These are phyloP conservation scores for Ictidomys tridecemlineatus DNA, from an alignment of 2,113 vertebrate species.

Conservation along the genomic window DNA sequence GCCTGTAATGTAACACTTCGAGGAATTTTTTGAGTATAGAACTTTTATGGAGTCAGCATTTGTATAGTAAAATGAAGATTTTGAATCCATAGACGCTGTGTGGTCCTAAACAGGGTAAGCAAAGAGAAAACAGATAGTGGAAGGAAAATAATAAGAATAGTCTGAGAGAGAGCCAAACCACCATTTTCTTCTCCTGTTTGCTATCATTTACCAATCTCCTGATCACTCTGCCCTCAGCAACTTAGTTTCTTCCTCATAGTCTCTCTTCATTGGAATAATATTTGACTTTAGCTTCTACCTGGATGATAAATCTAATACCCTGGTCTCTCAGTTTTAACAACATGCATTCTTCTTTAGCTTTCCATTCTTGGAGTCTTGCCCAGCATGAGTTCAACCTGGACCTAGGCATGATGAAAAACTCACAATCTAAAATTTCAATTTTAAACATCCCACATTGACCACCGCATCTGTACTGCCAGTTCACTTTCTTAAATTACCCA, in stretches of 20 bases:
- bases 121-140: not conserved
- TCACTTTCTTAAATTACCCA: not conserved
- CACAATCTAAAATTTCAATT: not conserved
- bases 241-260: not conserved
- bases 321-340: not conserved
- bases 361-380: not conserved
- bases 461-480: not conserved
- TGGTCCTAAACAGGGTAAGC: not conserved
- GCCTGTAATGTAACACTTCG: not conserved
- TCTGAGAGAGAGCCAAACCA: not conserved
- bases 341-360: not conserved
- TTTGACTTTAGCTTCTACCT: not conserved
- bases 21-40: constrained; percentile 17
- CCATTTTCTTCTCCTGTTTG: not conserved
- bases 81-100: not conserved
- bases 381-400: not conserved
- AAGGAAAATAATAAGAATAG: not conserved
- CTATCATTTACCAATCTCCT: constrained; percentile 4
- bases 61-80: constrained; percentile 29
- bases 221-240: constrained; percentile 1
- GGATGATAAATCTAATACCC: not conserved
- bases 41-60: not conserved
- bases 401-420: constrained; percentile 12
- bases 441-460: not conserved
- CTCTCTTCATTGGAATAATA: not conserved